Conservation (phyloP, 2,888 invertebrate genomes). For the Ennomos erosarius region DNA sequence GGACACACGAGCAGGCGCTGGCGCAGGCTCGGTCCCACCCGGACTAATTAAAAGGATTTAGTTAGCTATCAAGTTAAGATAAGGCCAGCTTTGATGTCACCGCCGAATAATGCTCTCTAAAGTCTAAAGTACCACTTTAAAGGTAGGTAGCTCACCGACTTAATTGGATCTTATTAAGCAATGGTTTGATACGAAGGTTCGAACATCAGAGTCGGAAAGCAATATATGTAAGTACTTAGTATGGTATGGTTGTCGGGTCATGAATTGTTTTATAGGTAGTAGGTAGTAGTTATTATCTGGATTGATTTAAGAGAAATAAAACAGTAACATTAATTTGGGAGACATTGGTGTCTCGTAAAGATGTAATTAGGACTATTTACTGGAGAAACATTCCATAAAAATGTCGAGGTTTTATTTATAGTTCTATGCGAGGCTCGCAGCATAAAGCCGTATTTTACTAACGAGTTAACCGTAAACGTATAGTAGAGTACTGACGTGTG, state of each 20-base stretch:
- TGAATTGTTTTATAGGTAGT: conserved; percentile 11
- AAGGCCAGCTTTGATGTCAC: conserved; percentile 70
- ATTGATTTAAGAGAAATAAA: conserved; percentile 35
- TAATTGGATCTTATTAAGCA: conserved; percentile 32
- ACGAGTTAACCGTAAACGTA: neutral
- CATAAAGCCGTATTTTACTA: conserved; percentile 4
- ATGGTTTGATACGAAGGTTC: conserved; percentile 24
- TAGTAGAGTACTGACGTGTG: neutral
- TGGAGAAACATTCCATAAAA: conserved; percentile 14
- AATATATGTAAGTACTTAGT: neutral
- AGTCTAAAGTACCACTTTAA: conserved; percentile 9
- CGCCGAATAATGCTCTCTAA: conserved; percentile 44
- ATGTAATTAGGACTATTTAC: conserved; percentile 38
- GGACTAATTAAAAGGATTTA: conserved; percentile 83
- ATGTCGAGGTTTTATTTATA: conserved; percentile 21
- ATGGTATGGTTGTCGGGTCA: too few relatives aligned
- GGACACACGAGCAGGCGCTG: conserved; percentile 45
- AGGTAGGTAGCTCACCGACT: conserved; percentile 28
- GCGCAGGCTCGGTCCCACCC: conserved; percentile 46
- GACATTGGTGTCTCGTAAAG: conserved; percentile 34
- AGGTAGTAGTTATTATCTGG: conserved; percentile 28
- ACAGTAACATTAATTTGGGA: conserved; percentile 33
- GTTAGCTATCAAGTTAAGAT: conserved; percentile 82
- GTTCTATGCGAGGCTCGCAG: conserved; percentile 4
- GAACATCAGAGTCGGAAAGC: conserved; percentile 30